These are phyloP conservation scores for Cosmia pyralina DNA, from an alignment of 2,888 invertebrate species.

Conservation along the genomic window DNA sequence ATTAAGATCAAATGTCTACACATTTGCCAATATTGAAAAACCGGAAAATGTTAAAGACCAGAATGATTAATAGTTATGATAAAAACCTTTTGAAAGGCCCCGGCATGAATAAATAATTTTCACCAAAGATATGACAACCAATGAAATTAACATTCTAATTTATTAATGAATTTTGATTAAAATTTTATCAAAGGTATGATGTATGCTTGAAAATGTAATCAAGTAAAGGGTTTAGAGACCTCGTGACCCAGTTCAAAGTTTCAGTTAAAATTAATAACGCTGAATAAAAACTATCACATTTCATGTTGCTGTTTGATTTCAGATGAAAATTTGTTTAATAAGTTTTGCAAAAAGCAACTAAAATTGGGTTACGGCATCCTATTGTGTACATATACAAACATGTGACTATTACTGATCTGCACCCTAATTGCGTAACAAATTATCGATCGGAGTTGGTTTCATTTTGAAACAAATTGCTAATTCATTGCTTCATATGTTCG, in stretches of 20 bases:
- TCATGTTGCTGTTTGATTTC: background rate
- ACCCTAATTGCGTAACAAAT: no score
- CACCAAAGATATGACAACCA: background rate
- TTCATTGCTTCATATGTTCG: no score
- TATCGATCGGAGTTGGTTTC: no score
- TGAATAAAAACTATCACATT: background rate
- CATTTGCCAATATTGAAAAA: background rate
- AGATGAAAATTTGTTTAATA: background rate
- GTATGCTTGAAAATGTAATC: background rate
- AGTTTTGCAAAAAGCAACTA: background rate
- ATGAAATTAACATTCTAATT: background rate
- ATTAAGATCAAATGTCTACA: background rate
- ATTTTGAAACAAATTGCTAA: no score
- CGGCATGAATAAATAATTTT: background rate
- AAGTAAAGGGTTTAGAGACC: background rate
- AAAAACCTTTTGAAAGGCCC: background rate
- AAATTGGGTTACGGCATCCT: background rate
- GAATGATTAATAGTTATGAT: background rate
- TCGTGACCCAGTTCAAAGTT: background rate
- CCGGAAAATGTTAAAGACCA: background rate
- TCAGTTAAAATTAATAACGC: background rate
- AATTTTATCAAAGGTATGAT: background rate
- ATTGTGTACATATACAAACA: background rate
- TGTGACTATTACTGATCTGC: background rate
- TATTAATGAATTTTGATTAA: slow-evolving; percentile 1